Conservation (phyloP, 1,140 invertebrate species). For the Matsumurasca onukii region DNA sequence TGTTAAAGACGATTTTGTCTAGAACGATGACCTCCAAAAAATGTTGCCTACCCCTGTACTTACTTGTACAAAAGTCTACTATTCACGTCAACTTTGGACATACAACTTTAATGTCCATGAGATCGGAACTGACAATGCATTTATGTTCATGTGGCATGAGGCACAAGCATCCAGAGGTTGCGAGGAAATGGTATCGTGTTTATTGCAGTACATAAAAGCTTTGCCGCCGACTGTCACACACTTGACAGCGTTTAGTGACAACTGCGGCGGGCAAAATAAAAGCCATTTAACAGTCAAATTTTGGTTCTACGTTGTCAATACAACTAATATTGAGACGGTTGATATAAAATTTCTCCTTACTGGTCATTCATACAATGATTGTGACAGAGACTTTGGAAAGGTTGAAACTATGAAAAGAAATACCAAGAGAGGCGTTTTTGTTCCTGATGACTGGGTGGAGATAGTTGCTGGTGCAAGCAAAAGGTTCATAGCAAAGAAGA, state of each 20-base stretch:
- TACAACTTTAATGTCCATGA: conserved; percentile 25
- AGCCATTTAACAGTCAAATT: conserved; percentile 6
- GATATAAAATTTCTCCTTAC: conserved; percentile 25
- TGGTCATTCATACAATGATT: conserved; percentile 35
- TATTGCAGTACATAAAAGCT: neutral
- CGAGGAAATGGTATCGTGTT: conserved; percentile 41
- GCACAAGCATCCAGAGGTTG: conserved; percentile 42
- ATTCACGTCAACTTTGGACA: conserved; percentile 24
- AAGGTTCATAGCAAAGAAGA: neutral
- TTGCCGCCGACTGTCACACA: neutral
- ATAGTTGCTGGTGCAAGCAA: neutral
- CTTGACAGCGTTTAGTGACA: conserved; percentile 19
- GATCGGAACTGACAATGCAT: neutral
- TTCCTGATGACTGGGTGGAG: neutral
- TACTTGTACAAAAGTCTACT: conserved; percentile 14
- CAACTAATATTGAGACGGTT: conserved; percentile 9
- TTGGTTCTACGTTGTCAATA: neutral
- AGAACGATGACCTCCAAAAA: conserved; percentile 26
- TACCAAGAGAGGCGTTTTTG: conserved; percentile 4
- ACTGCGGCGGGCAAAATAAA: conserved; percentile 26
- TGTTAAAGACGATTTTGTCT: neutral
- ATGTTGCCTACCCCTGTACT: conserved; percentile 17
- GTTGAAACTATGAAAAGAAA: conserved; percentile 26
- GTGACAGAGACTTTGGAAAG: conserved; percentile 31
- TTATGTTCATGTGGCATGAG: conserved; percentile 42